Evolutionary conservation across 2,797 vertebrate genomes (phyloP), one percentile per base, ranked within the genome.

Genomic region (Acanthis flammea): DNA sequence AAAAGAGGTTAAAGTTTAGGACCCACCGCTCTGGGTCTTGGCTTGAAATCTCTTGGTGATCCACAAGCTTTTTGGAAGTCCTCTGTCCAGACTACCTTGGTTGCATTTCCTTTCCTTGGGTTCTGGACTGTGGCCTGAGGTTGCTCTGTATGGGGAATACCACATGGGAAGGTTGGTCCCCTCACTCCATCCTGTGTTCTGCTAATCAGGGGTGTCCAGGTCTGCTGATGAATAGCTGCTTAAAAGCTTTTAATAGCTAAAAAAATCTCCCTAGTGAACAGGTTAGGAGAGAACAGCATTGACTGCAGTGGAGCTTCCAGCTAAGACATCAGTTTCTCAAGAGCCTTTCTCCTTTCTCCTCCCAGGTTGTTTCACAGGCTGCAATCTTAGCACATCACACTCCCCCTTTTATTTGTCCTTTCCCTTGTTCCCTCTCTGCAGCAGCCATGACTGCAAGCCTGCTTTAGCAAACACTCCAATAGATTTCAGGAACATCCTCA

Each of bases 31-130:
- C 88, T 81, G 93, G 95, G 94, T 95, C 94, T 96, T 96, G 91
- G 96, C 95, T 96, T 96, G 96, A 95, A 96, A 92, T 91, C 95
- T 96, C 96, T 96, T 96, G 95, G 93, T 96, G 95, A 96, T 96
- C 96, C 96, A 96, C 94, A 96, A 92, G 95, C 96, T 91, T 95
- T 96, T 96, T 90, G 96, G 95, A 96, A 96, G 96, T 96, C 96
- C 85, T 96, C 96, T 95, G 95, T 96, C 96, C 96, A 96, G 93
- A 96, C 90, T 94, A 96, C 95, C 95, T 96, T 96, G 95, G 95
- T 65, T 96, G 94, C 96, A 96, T 91, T 96, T 96, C 91, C 96
- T 96, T 94, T 96, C 96, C 96, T 96, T 96, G 87, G 95, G 94
- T 51, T 96, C 96, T 94, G 94, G 82, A 70, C 93, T 95, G 93